Base-by-base conservation (phyloP, 2,888 invertebrate genomes). In the Dasypogon diadema region DNA sequence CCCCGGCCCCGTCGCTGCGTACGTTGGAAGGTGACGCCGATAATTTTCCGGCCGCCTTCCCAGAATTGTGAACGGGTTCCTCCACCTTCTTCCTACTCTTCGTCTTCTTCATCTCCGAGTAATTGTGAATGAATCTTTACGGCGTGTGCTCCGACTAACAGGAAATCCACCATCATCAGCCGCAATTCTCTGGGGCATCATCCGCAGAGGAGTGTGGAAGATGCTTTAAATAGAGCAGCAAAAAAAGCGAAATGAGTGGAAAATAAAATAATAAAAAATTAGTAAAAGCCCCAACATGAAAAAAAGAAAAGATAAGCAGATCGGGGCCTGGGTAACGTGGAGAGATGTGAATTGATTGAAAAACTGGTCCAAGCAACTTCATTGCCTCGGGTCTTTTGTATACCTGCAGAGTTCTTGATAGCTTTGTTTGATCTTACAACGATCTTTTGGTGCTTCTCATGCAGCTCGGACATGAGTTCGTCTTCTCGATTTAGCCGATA, bases 41-140 rank as follows among this genome's bases (percentile, higher is more conserved):
- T 42, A 42, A 42, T 42, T 42, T 42, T 42, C n/a, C 12, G 8
- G 1, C 34, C 42, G n/a, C n/a, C 12, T 42, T 42, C 42, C n/a
- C 42, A 42, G 42, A 42, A 42, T 18, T 18, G 51, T 12, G 2
- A 2, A 3, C 2, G 48, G n/a, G n/a, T n/a, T n/a, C n/a, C n/a
- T n/a, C n/a, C n/a, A n/a, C n/a, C n/a, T n/a, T n/a, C n/a, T n/a
- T n/a, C n/a, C n/a, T n/a, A n/a, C n/a, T n/a, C n/a, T n/a, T n/a
- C n/a, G n/a, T n/a, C n/a, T n/a, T n/a, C n/a, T 21, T 14, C 6
- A 21, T 51, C 51, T 5, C 12, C 6, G 8, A 42, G 42, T n/a
- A 21, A 51, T 56, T 56, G 56, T 56, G 56, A 56, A 56, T 56
- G 56, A 56, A 56, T 26, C 30, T 56, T 56, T 56, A 56, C 26